Conservation (phyloP, 2,113 vertebrate species). For the Hymenochirus boettgeri region DNA sequence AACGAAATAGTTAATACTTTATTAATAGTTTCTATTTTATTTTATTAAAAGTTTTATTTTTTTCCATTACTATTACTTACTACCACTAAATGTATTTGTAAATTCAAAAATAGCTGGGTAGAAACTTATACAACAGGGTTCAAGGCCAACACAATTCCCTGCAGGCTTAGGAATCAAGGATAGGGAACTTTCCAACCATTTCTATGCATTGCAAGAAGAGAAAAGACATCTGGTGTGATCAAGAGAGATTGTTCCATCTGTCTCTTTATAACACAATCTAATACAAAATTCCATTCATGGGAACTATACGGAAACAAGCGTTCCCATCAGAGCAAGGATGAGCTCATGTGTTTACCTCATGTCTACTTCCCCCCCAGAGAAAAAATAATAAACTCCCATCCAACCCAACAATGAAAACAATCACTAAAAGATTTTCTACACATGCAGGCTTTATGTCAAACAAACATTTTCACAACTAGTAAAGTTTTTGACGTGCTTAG, state of each 20-base stretch:
- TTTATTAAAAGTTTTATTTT: too few relatives aligned
- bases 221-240: conserved; percentile 31
- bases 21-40: too few relatives aligned
- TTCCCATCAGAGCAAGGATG: conserved; percentile 33
- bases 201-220: conserved; percentile 10
- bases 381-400: conserved; percentile 11
- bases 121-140: not conserved
- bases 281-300: conserved; percentile 30
- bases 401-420: conserved; percentile 3
- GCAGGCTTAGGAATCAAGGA: not conserved
- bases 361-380: conserved; percentile 8
- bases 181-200: conserved; percentile 6
- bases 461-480: not conserved
- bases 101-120: too few relatives aligned
- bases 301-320: conserved; percentile 24
- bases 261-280: conserved; percentile 11
- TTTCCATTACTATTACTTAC: too few relatives aligned
- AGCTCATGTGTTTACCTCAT: conserved; percentile 24
- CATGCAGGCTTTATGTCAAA: not conserved
- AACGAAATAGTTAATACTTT: too few relatives aligned
- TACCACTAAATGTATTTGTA: too few relatives aligned
- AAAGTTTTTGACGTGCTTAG: not conserved
- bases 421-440: not conserved
- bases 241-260: conserved; percentile 24
- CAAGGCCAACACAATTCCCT: not conserved